These are phyloP conservation scores for Balaeniceps rex DNA, from an alignment of 2,113 vertebrate genomes.

Conservation along the genomic window DNA sequence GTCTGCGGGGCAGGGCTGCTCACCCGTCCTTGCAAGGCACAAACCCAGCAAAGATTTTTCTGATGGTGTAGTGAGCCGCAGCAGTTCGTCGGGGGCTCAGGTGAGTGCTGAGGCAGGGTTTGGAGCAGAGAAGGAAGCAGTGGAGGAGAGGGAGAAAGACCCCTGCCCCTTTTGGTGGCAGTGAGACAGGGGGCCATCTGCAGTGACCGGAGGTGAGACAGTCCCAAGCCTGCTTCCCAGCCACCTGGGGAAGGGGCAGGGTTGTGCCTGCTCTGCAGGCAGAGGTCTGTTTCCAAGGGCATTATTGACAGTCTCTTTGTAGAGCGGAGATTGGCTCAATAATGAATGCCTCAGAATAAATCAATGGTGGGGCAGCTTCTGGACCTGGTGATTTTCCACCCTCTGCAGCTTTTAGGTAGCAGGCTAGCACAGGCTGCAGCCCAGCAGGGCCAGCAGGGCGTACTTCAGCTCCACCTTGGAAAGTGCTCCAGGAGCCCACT, in stretches of 20 bases:
- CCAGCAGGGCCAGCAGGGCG: neutral
- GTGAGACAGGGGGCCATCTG: neutral
- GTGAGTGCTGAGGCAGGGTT: neutral
- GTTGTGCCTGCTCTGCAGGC: neutral
- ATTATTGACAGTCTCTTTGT: neutral
- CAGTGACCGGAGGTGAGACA: neutral
- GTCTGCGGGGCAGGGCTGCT: neutral
- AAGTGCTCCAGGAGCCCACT: rapidly evolving
- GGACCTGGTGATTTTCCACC: conserved; percentile 7
- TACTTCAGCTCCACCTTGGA: neutral
- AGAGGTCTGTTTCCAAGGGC: neutral
- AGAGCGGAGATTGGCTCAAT: neutral
- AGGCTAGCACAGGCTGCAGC: neutral
- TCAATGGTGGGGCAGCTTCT: neutral
- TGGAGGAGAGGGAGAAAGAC: neutral
- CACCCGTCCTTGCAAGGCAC: rapidly evolving
- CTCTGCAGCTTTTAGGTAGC: neutral
- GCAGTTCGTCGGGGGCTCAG: rapidly evolving
- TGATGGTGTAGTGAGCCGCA: neutral
- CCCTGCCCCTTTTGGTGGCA: neutral
- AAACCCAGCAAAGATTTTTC: neutral
- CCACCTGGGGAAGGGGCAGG: neutral
- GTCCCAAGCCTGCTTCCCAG: neutral
- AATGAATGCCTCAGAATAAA: neutral
- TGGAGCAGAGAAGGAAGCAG: neutral